These are phyloP conservation scores for Myotis vivesi DNA, from an alignment of 2,797 vertebrate species.

Conservation along the genomic window DNA sequence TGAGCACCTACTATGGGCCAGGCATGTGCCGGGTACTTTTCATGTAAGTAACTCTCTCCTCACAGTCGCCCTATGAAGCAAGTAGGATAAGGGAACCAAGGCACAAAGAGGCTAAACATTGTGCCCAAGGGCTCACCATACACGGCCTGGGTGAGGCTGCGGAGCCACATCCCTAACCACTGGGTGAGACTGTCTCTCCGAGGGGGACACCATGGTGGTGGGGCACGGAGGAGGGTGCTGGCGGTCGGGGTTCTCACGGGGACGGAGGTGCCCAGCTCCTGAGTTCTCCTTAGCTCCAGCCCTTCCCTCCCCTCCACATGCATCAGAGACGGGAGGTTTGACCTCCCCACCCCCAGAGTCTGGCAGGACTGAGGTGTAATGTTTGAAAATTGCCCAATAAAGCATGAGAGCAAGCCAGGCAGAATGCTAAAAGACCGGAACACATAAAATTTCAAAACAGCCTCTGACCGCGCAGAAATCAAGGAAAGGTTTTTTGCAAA, in stretches of 20 bases:
- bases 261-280: rapidly evolving
- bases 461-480: slow-evolving; percentile 80
- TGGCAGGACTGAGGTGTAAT: slow-evolving; percentile 61
- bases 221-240: neutral
- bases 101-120: neutral
- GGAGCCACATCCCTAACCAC: rapidly evolving
- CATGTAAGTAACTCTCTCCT: neutral
- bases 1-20: neutral
- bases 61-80: neutral
- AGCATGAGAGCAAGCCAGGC: slow-evolving; percentile 79
- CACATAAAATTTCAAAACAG: slow-evolving; percentile 83
- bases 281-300: neutral
- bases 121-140: neutral
- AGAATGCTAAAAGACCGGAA: slow-evolving; percentile 81
- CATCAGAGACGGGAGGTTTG: neutral
- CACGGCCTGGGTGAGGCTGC: neutral
- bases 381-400: slow-evolving; percentile 79
- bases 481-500: slow-evolving; percentile 74
- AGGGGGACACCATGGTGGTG: rapidly evolving
- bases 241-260: rapidly evolving
- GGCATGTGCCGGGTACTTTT: neutral
- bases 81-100: neutral
- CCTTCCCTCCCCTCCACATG: neutral
- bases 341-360: slow-evolving; percentile 11
- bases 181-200: rapidly evolving